phyloP scores from a whole-genome alignment of 2,888 invertebrate species.

The Drosophila suboccidentalis region DNA sequence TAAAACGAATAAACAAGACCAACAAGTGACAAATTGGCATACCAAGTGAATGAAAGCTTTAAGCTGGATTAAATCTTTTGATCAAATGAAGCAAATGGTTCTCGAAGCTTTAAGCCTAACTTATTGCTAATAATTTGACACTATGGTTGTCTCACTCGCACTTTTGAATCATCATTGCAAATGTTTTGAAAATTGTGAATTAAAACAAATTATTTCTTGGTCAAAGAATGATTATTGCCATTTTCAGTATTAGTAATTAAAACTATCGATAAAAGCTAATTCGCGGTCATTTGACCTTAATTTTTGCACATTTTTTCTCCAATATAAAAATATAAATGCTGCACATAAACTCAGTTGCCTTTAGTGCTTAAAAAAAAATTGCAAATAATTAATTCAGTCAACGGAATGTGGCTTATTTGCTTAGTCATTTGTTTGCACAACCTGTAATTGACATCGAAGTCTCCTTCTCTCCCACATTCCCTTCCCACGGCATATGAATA shows the following conservation, averaged over 20 bases:
- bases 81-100: conserved; percentile 20
- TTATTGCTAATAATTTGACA: conserved; percentile 15
- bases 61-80: conserved; percentile 16
- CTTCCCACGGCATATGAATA: not conserved
- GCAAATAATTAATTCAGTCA: not conserved
- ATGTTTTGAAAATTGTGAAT: not conserved
- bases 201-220: no score
- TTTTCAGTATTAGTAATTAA: not conserved
- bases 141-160: not conserved
- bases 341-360: not conserved
- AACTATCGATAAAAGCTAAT: no score
- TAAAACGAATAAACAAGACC: not conserved
- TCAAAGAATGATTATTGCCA: no score
- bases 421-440: conserved; percentile 11
- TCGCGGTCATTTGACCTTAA: no score
- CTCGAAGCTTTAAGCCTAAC: conserved; percentile 12
- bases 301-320: no score
- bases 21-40: conserved; percentile 21
- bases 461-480: not conserved
- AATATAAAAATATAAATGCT: no score
- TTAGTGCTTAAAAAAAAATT: not conserved
- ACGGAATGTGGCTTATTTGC: conserved; percentile 2
- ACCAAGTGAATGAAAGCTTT: conserved; percentile 14
- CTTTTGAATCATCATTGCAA: not conserved
- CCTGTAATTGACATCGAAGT: conserved; percentile 5